Evolutionary conservation across 2,888 invertebrate genomes (phyloP), one percentile per base, ranked within the genome.

Genomic region (Morinoia aosen): DNA sequence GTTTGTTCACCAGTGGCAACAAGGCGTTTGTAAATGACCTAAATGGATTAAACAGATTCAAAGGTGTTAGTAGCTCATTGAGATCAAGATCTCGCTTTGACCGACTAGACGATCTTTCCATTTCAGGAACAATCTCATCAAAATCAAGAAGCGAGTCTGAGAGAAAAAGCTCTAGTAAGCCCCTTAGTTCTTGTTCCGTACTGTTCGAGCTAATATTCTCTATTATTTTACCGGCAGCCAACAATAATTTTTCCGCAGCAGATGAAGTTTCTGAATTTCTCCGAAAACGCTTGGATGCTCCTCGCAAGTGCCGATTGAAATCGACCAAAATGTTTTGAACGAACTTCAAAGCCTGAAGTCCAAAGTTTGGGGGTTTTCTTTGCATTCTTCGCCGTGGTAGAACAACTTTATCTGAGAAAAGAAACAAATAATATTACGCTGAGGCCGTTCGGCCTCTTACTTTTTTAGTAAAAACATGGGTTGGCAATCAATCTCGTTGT

Each of bases 1-100:
- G 90, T 90, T 90, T 90, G 90, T 90, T 90, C 40, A 90, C 39
- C 12, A 90, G 10, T 40, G 90, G 90, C 3, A 16, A 16, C 0
- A 57, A 12, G 11, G 58, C 11, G 93, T 56, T 93, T 19, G 57
- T 57, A 11, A 93, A 39, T 11, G 93, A 93, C 25, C 93, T 57
- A 48, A 93, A 93, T 39, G 93, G 93, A 33, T 93, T 93, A 57
- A 57, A 93, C 10, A 93, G 58, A 48, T 93, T 93, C 40, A 93
- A 93, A 33, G 93, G 93, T 12, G 93, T 93, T 57, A 93, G 48
- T 7, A 93, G n/a, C 33, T 93, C 57, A 57, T 93, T 93, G 56
- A 93, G 48, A 57, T 93, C 93, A n/a, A 57, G 33, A 57, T 93
- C 93, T 48, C 93, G 58, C n/a, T 57, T 19, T 5, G n/a, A 33